phyloP scores from a whole-genome alignment of 2,888 invertebrate genomes.

The Acleris literana region DNA sequence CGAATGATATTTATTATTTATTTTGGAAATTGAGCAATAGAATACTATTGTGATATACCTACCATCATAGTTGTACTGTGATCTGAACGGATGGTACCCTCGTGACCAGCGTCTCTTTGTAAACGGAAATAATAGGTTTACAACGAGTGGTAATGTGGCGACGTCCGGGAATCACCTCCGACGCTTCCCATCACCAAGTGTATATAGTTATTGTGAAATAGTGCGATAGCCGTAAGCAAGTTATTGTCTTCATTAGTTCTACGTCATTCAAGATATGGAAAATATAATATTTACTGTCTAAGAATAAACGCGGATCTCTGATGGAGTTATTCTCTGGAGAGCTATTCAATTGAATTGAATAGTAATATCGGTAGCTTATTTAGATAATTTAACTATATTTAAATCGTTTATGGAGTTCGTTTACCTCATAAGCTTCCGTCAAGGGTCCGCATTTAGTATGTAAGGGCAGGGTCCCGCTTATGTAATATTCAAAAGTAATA shows the following conservation, averaged over 20 bases:
- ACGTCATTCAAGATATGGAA: constrained; percentile 4
- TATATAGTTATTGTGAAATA: constrained; percentile 26
- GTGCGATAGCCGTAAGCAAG: constrained; percentile 22
- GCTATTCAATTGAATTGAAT: too few relatives aligned
- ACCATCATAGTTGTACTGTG: constrained; percentile 21
- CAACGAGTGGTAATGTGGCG: too few relatives aligned
- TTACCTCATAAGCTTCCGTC: constrained; percentile 6
- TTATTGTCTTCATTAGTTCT: constrained; percentile 7
- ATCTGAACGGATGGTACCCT: constrained; percentile 6
- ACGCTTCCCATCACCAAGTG: constrained; percentile 16
- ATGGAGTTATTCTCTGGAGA: background rate
- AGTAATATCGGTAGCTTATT: constrained; percentile 1
- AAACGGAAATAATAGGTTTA: background rate
- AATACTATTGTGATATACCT: constrained; percentile 26
- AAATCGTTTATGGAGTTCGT: background rate
- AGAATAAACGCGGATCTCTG: constrained; percentile 9
- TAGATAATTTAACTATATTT: background rate
- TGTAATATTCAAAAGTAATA: constrained; percentile 21
- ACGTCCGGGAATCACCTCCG: too few relatives aligned
- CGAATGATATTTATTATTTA: constrained; percentile 44
- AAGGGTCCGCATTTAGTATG: constrained; percentile 11
- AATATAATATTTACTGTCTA: constrained; percentile 8
- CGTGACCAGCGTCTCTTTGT: background rate
- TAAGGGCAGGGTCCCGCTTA: background rate
- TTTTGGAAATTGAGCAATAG: constrained; percentile 39